These are phyloP conservation scores for Agrotis clavis DNA, from an alignment of 2,888 invertebrate species.

Conservation along the genomic window DNA sequence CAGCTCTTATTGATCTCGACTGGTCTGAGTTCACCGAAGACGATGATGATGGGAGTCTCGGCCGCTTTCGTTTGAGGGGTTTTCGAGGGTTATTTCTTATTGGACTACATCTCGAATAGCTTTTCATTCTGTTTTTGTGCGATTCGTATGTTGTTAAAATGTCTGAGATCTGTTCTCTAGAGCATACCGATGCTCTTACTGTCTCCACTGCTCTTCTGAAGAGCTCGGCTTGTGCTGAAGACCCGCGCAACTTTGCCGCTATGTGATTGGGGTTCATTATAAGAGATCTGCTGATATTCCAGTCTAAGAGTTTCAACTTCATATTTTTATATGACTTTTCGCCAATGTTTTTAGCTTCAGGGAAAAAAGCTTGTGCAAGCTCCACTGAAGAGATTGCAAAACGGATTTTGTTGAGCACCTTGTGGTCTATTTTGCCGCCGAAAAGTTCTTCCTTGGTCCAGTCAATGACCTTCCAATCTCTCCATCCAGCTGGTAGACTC, in stretches of 20 bases:
- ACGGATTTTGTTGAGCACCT: background rate
- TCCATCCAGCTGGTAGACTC: background rate
- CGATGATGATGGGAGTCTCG: background rate
- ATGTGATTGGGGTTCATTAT: background rate
- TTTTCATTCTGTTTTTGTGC: background rate
- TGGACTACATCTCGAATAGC: background rate
- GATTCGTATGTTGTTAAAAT: background rate
- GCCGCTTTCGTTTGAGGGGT: background rate
- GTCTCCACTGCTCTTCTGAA: background rate
- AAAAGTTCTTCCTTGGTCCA: background rate
- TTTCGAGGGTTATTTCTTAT: background rate
- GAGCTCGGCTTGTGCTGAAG: background rate
- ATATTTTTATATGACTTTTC: background rate
- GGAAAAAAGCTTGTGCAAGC: background rate
- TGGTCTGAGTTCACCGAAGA: background rate
- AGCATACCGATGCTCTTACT: conserved; percentile 2
- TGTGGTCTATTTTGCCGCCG: background rate
- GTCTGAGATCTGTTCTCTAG: conserved; percentile 11
- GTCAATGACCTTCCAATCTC: background rate
- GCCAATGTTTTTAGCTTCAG: background rate
- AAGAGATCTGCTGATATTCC: background rate
- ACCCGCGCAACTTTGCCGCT: background rate
- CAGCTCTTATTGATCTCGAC: background rate
- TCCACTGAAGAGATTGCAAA: background rate
- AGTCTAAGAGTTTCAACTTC: background rate